Base-by-base conservation (phyloP, 2,113 vertebrate genomes). In the Mobula birostris region DNA sequence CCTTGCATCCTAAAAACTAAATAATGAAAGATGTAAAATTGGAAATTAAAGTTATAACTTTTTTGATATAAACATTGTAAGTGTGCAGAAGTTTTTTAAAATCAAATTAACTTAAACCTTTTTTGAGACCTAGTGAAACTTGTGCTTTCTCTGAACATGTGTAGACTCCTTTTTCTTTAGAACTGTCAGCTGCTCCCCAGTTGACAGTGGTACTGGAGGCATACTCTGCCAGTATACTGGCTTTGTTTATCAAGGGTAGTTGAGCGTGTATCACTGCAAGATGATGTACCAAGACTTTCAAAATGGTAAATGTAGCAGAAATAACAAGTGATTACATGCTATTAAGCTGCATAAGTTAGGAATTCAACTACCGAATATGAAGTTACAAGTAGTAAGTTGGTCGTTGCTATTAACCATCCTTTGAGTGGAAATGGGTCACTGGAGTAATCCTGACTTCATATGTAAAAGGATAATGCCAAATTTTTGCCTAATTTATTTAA, bases 251-350 rank as follows among this genome's bases (percentile, higher is more conserved):
- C 48, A 48, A 48, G 48, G 48, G 48, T 48, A 48, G 1, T 48
- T 48, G 48, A 48, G 48, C 48, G 48, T 48, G 48, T 48, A 48
- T 48, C 48, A 4, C 48, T 48, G 48, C 3, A 48, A 48, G 48
- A 48, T 48, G 48, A 48, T 48, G 48, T 48, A 48, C 48, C 48
- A 48, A 48, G 48, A 48, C 48, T 48, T 48, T 48, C 91, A 76
- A 74, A 93, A 74, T 40, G 68, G 74, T 93, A 93, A 93, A 93
- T 93, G 36, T 32, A 92, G 90, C 32, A 36, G 90, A 92, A 92
- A 92, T 63, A 12, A 88, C n/a, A 72, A 92, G 40, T 7, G 7
- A 36, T 40, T 17, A 36, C 32, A 32, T 19, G 32, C 48, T 76
- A 12, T 40, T 12, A 93, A 74, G 56, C n/a, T 48, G 9, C 61